These are phyloP conservation scores for Petrolisthes manimaculis DNA, from an alignment of 2,888 invertebrate species.

Conservation along the genomic window DNA sequence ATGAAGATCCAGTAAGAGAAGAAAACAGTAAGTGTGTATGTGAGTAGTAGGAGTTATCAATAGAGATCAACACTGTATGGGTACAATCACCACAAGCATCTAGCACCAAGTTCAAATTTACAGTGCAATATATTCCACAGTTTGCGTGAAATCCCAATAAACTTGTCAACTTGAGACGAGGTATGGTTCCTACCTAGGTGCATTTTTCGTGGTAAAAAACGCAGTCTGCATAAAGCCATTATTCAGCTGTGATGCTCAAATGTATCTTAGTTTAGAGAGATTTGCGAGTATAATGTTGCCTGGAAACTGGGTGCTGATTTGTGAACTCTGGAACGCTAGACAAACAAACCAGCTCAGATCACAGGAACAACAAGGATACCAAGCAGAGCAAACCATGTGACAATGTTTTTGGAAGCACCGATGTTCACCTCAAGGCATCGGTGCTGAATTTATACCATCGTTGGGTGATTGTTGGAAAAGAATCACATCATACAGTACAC, in stretches of 20 bases:
- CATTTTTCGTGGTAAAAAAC: no score
- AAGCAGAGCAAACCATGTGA: neutral
- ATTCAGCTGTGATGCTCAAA: neutral
- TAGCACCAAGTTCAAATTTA: constrained; percentile 11
- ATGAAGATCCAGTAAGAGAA: no score
- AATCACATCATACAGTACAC: neutral
- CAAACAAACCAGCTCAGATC: neutral
- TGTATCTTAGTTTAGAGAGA: neutral
- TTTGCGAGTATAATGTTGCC: neutral
- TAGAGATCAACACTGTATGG: constrained; percentile 10
- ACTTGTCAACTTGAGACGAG: neutral
- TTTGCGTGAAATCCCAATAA: neutral
- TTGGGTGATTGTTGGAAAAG: neutral
- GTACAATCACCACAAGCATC: constrained; percentile 6
- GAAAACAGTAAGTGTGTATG: no score
- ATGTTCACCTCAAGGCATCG: no score
- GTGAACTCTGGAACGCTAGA: neutral
- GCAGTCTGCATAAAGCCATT: no score
- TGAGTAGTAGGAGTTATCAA: neutral
- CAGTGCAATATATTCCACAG: neutral
- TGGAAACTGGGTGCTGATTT: neutral
- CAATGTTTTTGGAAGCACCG: neutral
- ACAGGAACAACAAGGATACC: neutral
- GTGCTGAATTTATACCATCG: no score
- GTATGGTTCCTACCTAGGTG: neutral